Base-by-base conservation (phyloP, 2,888 invertebrate genomes). In the Mayetiola destructor region DNA sequence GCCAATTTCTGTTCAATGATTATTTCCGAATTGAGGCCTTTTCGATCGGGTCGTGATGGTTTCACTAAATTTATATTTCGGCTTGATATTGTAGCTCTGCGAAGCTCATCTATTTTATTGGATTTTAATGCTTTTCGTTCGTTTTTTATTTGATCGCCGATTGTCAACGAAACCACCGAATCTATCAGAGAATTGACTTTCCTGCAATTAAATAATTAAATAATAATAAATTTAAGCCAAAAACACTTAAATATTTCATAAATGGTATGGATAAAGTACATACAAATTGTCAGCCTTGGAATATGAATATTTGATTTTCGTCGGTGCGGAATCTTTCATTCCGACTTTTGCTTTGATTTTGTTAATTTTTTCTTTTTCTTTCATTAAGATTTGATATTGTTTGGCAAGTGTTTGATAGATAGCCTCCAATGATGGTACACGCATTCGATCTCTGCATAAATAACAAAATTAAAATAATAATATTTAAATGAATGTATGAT, bases 401-500 rank as follows among this genome's bases (percentile, higher is more conserved):
- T 79, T 80, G 29, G 85, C 81, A 65, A 91, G 73, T 0, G 85
- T 83, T 64, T 88, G 85, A 71, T 88, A 91, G 9, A 89, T 79
- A 30, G 81, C 80, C 64, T 89, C 88, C 63, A 87, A 71, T 30
- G 81, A 80, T 0, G 88, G 88, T 16, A 82, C 77, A 59, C 80
- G 78, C 73, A 82, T 77, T 39, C 39, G 30, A 14, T 55, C 21
- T 29, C 55, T 54, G 23, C 16, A 39, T 18, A 23, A 48, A 16
- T 14, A 55, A n/a, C 3, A 21, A 9, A 36, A 36, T 23, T 6
- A 32, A 10, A 5, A 30, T 16, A 18, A 32, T 18, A 5, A 20
- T 36, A 39, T 20, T 56, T 2, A 6, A 29, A 30, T 32, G 3
- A 29, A 20, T 53, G n/a, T n/a, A n/a, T n/a, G n/a, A n/a, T n/a